Evolutionary conservation across 2,113 vertebrate genomes (phyloP), one percentile per base, ranked within the genome.

Genomic region (Tetraodon nigroviridis): DNA sequence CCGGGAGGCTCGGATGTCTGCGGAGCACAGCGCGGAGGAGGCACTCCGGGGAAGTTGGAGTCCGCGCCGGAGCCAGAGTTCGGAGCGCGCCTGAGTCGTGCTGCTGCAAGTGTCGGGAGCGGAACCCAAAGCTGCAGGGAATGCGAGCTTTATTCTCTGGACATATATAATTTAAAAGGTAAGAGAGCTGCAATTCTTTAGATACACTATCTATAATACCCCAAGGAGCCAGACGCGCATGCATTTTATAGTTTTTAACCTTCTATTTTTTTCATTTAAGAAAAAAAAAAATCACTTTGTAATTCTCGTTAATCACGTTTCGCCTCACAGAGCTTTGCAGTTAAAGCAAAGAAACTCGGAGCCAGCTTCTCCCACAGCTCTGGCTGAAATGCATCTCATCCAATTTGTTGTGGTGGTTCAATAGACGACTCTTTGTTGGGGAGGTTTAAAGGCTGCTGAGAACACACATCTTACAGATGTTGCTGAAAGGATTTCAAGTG

Each of bases 161-260:
- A 60, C 24, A 55, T 16, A 22, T 67, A 12, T 60, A 73, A 37
- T 73, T 42, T 2, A 19, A 72, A 61, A 79, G 82, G 78, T 81
- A 78, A 75, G 72, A 45, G 4, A 29, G n/a, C 2, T 14, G 18
- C 59, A 13, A 21, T 17, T 7, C 47, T 58, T 37, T 37, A 37
- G 32, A 37, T 37, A 37, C 24, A 27, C 24, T 37, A 12, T 8
- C 32, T 4, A 12, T 7, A 37, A 11, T 4, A 11, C 2, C 1
- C 8, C 32, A 37, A 37, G 32, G 32, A 37, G 32, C 32, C 32
- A 37, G 11, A 37, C 32, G 32, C 32, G 32, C 32, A 2, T 27
- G 24, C 24, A 27, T 27, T 37, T 37, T 37, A 11, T 10, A 37
- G 32, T 37, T 12, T 37, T 37, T 37, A 37, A 37, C 32, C 2